Percentiles rank a stretch among this genome's conserved stretches.
Conservation (phyloP, 1,140 invertebrate genomes). For the Lithobius niger region DNA sequence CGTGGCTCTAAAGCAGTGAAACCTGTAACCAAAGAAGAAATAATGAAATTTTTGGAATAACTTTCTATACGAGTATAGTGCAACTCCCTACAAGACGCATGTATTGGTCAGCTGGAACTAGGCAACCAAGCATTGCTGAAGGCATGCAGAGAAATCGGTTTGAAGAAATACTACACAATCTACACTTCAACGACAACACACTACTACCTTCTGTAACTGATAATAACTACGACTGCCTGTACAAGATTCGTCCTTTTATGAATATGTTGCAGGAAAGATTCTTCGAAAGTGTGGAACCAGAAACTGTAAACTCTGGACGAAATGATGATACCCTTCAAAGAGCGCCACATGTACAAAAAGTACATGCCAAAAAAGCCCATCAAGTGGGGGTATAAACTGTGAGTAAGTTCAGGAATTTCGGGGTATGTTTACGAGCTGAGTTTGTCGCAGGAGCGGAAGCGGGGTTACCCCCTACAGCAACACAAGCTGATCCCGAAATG, state of each 20-base stretch:
- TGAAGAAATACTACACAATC: not conserved
- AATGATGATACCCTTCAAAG: conserved; percentile 4
- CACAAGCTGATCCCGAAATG: not conserved
- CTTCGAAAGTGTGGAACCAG: not conserved
- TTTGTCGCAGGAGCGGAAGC: not conserved
- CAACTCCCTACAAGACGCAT: not conserved
- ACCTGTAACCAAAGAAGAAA: too few species aligned
- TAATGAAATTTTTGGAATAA: too few species aligned
- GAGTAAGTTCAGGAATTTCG: conserved; percentile 4
- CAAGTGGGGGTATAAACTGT: conserved; percentile 2
- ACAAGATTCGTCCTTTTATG: conserved; percentile 6
- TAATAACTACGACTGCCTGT: conserved; percentile 4
- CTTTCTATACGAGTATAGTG: too few species aligned
- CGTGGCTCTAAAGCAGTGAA: too few species aligned
- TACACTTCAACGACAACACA: not conserved
- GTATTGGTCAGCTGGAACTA: not conserved
- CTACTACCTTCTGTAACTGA: not conserved
- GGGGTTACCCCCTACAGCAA: not conserved
- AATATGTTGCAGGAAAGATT: not conserved
- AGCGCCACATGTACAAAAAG: not conserved
- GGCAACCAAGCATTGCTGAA: not conserved
- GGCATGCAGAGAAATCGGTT: not conserved
- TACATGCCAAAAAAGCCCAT: conserved; percentile 7
- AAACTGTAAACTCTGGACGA: conserved; percentile 2
- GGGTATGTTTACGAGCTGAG: conserved; percentile 5